Evolutionary conservation across 2,797 vertebrate species (phyloP).

Genomic region (Girardinus metallicus): DNA sequence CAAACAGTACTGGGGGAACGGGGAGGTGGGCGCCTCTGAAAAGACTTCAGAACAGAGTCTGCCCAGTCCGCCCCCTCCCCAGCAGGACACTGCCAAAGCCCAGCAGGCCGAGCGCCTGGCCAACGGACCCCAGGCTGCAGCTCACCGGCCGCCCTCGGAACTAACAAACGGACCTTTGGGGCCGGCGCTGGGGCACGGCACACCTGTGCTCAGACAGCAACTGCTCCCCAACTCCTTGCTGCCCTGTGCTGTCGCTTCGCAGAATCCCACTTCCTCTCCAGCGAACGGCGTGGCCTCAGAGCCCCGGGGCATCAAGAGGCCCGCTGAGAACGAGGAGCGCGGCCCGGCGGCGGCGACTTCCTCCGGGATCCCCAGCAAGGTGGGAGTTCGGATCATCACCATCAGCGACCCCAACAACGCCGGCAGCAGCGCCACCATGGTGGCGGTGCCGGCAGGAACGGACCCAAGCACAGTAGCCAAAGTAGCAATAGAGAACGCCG

Average conservation of each 20-base stretch:
- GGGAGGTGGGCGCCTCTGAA: slow-evolving; percentile 90
- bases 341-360: slow-evolving; percentile 66
- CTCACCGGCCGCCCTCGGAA: slow-evolving; percentile 84
- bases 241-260: slow-evolving; percentile 86
- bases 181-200: slow-evolving; percentile 84
- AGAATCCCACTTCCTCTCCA: slow-evolving; percentile 82
- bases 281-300: slow-evolving; percentile 90
- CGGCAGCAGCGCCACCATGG: slow-evolving; percentile 97
- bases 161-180: slow-evolving; percentile 94
- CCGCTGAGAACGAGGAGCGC: slow-evolving; percentile 90
- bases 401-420: slow-evolving; percentile 99
- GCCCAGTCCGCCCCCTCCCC: slow-evolving; percentile 75
- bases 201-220: slow-evolving; percentile 84
- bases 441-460: slow-evolving; percentile 96
- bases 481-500: slow-evolving; percentile 99
- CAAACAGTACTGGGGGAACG: slow-evolving; percentile 96
- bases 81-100: slow-evolving; percentile 99
- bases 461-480: slow-evolving; percentile 99
- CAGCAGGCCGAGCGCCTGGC: slow-evolving; percentile 93
- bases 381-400: slow-evolving; percentile 98
- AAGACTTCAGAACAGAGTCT: slow-evolving; percentile 79
- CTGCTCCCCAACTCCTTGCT: slow-evolving; percentile 89
- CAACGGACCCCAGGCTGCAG: slow-evolving; percentile 92
- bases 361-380: slow-evolving; percentile 96
- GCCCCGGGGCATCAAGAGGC: slow-evolving; percentile 91